These are phyloP conservation scores for Melanotaenia maccullochi DNA, from an alignment of 2,797 vertebrate genomes.

Conservation along the genomic window DNA sequence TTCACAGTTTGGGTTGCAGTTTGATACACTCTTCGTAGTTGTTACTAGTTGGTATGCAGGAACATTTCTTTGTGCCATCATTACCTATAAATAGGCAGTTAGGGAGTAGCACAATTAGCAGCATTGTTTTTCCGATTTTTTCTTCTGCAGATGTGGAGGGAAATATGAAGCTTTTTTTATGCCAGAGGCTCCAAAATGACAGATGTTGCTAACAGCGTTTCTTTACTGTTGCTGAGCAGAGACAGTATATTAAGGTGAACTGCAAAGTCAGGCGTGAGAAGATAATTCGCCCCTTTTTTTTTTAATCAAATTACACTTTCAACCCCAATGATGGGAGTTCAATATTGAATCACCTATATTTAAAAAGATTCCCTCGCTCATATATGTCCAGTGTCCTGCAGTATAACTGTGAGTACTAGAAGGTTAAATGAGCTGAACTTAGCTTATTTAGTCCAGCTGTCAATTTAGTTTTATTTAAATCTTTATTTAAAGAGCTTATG, in stretches of 20 bases:
- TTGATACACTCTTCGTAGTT: too few relatives aligned
- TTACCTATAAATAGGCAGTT: too few relatives aligned
- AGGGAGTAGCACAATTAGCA: not conserved
- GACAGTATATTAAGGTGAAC: not conserved
- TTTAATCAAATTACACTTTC: not conserved
- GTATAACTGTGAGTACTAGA: not conserved
- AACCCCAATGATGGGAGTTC: not conserved
- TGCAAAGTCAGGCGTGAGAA: too few relatives aligned
- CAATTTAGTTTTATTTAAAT: conserved; percentile 19
- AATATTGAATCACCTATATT: not conserved
- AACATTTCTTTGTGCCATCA: too few relatives aligned
- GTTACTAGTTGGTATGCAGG: not conserved
- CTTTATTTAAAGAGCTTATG: conserved; percentile 17
- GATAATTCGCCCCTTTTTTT: too few relatives aligned
- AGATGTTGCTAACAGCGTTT: not conserved
- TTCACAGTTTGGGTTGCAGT: not conserved
- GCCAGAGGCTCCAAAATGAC: not conserved
- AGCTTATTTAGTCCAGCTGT: not conserved
- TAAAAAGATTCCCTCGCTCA: not conserved
- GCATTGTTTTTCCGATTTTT: not conserved
- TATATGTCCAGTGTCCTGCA: not conserved
- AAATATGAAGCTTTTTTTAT: not conserved
- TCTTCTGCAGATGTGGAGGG: not conserved
- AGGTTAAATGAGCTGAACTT: conserved; percentile 3
- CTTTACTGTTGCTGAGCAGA: conserved; percentile 10